A percentile compares a stretch with the other conserved stretches of the same genome.
These are phyloP conservation scores for Nerophis ophidion DNA, from an alignment of 2,113 vertebrate genomes.

Conservation along the genomic window DNA sequence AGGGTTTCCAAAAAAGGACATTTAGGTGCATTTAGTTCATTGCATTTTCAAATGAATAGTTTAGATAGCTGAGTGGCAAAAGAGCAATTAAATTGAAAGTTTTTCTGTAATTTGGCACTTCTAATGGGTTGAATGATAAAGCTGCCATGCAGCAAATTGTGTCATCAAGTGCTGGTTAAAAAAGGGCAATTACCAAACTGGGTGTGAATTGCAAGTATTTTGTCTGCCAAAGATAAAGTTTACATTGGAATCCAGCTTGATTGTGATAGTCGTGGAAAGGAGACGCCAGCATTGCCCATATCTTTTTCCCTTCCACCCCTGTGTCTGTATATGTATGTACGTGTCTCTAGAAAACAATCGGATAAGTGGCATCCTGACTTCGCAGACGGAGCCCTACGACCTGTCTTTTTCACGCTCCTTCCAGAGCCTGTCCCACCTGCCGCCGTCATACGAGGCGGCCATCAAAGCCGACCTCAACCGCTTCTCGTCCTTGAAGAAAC, in stretches of 20 bases:
- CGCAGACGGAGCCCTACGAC: constrained; percentile 95
- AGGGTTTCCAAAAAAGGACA: too few species aligned
- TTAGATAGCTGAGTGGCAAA: too few species aligned
- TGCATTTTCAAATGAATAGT: too few species aligned
- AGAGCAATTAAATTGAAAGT: background rate
- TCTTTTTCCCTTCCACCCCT: constrained; percentile 45
- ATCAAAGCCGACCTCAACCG: constrained; percentile 92
- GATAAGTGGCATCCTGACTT: constrained; percentile 94
- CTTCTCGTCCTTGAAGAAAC: constrained; percentile 95
- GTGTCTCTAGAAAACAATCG: constrained; percentile 86
- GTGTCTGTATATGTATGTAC: constrained; percentile 65
- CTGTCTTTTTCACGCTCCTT: constrained; percentile 97
- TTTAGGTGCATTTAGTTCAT: too few species aligned
- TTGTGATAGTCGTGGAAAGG: background rate
- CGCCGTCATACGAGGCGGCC: constrained; percentile 93
- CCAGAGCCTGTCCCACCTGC: constrained; percentile 96
- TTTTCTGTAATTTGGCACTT: background rate
- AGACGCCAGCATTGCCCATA: constrained; percentile 40
- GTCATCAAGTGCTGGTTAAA: background rate
- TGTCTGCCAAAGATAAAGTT: background rate
- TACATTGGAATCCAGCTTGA: background rate
- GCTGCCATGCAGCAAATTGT: background rate
- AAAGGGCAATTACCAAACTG: background rate
- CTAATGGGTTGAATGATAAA: background rate
- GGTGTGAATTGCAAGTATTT: background rate